Evolutionary conservation across 2,797 vertebrate genomes (phyloP).

Genomic region (Petrocephalus schoutedeni): DNA sequence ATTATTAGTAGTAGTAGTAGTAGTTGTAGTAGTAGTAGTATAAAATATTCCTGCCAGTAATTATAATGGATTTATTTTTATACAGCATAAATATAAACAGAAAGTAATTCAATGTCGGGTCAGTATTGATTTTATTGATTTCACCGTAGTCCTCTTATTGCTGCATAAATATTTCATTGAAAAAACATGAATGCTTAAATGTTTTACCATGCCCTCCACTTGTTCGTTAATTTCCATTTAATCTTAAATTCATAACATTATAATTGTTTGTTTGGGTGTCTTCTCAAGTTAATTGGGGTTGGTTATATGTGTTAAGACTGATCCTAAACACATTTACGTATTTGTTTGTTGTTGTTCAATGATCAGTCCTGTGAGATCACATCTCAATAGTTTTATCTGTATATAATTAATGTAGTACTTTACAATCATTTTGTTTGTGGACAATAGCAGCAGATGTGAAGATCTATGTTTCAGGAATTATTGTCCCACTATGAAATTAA

Average conservation of each 20-base stretch:
- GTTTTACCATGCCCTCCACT: constrained; percentile 28
- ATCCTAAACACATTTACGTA: not conserved
- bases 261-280: constrained; percentile 43
- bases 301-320: not conserved
- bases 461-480: not conserved
- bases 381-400: not conserved
- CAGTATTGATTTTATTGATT: constrained; percentile 29
- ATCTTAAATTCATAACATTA: constrained; percentile 54
- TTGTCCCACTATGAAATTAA: not conserved
- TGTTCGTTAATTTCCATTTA: constrained; percentile 53
- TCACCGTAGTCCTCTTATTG: constrained; percentile 26
- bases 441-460: not conserved
- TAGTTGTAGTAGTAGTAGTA: not conserved
- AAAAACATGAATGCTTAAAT: constrained; percentile 22
- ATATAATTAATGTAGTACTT: not conserved
- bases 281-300: constrained; percentile 31
- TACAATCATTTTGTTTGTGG: not conserved
- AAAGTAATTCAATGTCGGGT: not conserved
- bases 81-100: not conserved
- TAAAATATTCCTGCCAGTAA: not conserved
- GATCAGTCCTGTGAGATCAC: not conserved
- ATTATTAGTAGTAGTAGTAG: not conserved
- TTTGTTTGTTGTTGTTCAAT: not conserved
- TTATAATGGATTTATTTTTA: constrained; percentile 15
- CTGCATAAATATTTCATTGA: constrained; percentile 34